Conservation (phyloP, 92 coral and sea anemone species). For the Porites evermanni region DNA sequence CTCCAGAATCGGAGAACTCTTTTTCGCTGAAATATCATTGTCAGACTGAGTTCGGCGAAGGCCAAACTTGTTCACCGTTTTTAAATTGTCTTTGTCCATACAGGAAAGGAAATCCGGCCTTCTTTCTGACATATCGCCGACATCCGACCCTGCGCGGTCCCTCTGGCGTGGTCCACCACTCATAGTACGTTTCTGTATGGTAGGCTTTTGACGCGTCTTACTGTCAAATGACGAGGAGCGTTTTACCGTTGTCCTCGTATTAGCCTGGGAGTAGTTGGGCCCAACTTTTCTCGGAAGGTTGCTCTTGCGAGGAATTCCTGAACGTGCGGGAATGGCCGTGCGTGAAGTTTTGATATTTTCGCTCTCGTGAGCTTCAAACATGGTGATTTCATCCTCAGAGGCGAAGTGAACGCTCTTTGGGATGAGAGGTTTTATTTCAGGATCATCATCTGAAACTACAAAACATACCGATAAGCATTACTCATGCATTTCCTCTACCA, state of each 20-base stretch:
- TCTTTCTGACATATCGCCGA: constrained; percentile 16
- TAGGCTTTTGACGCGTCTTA: constrained; percentile 76
- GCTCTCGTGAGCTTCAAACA: constrained; percentile 85
- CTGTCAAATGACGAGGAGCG: constrained; percentile 94
- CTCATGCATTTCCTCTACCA: too few species aligned
- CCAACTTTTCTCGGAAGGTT: constrained; percentile 78
- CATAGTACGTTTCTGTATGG: constrained; percentile 50
- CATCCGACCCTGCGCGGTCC: constrained; percentile 28
- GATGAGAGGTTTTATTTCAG: constrained; percentile 47
- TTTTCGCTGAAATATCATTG: constrained; percentile 70
- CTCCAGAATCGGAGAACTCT: constrained; percentile 43
- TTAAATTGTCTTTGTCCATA: constrained; percentile 1
- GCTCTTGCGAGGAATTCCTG: constrained; percentile 85
- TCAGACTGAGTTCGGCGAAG: constrained; percentile 77
- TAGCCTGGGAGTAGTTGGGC: constrained; percentile 56
- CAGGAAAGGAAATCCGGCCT: constrained; percentile 19
- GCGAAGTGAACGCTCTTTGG: constrained; percentile 96
- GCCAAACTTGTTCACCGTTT: constrained; percentile 29
- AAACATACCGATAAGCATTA: not conserved
- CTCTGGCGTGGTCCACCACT: constrained; percentile 27
- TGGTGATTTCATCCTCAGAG: constrained; percentile 94
- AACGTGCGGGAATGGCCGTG: constrained; percentile 65
- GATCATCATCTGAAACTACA: constrained; percentile 73
- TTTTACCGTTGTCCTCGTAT: constrained; percentile 75
- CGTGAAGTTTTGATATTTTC: constrained; percentile 65